Base-by-base conservation (phyloP, 2,888 invertebrate species). In the Hyppa rectilinea region DNA sequence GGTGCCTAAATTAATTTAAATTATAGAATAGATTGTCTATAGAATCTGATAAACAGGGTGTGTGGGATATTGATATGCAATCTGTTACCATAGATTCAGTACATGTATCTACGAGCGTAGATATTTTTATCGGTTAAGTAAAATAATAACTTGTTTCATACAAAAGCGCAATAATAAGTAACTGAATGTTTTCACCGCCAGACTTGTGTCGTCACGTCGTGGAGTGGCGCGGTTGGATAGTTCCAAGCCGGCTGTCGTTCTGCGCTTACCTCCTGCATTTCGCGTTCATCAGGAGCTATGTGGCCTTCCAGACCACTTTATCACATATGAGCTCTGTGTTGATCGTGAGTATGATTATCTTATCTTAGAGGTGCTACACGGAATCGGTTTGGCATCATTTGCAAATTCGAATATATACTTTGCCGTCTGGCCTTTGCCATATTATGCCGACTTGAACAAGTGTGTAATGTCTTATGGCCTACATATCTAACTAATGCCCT, bases 171-270 rank as follows among this genome's bases (percentile, higher is more conserved):
- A n/a, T n/a, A n/a, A n/a, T n/a, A n/a, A n/a, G n/a, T n/a, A n/a
- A n/a, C 4, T 29, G 20, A 10, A 29, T 29, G 17, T 1, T 52
- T 52, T 10, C 17, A 4, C 26, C 4, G 20, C 50, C 29, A 52
- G 26, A 29, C 20, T 20, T 52, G 20, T 52, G 50, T 10, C 50
- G 50, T 29, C 29, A 20, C 20, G 29, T 52, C 10, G 17, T 52
- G 26, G 50, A 52, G 17, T 52, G 50, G 50, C 29, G 29, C 10
- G 20, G 29, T 29, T 52, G 50, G 50, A 29, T 29, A 29, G 26
- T 52, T 20, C 50, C 50, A 26, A 50, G 50, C 20, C 29, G 29
- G 29, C 50, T 52, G 50, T 52, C 50, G 10, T 52, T 29, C 50
- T 52, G 50, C 20, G 50, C 29, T 29, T 29, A 52, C 20, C 20